Percentiles rank a stretch among this genome's conserved stretches.
Evolutionary conservation across 2,113 vertebrate genomes (phyloP).

Genomic region (Capreolus pygargus): DNA sequence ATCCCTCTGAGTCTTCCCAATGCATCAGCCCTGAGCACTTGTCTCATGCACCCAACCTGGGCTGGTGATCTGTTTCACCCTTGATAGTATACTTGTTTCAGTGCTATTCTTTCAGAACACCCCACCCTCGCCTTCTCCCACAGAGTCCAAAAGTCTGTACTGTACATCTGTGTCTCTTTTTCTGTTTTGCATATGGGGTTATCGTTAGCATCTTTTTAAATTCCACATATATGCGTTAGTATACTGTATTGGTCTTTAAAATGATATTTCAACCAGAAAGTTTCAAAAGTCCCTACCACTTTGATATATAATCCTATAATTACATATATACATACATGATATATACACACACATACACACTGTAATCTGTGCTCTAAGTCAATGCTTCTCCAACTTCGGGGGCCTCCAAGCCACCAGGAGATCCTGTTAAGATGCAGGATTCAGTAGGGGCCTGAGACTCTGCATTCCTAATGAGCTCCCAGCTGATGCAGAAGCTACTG

Average conservation of each 20-base stretch:
- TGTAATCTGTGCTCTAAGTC: background rate
- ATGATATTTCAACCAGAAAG: background rate
- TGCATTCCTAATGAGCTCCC: background rate
- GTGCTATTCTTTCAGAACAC: too few species aligned
- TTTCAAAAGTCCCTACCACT: background rate
- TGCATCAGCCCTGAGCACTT: too few species aligned
- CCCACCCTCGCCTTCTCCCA: too few species aligned
- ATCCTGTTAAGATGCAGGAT: background rate
- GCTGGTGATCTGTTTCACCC: too few species aligned
- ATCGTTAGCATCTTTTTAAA: too few species aligned
- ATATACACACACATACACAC: background rate
- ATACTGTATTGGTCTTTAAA: background rate
- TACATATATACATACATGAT: background rate
- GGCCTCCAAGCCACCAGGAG: background rate
- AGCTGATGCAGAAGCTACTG: background rate
- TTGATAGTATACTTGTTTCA: too few species aligned
- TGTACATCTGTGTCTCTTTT: too few species aligned
- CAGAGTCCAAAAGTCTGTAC: too few species aligned
- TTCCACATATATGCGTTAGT: too few species aligned
- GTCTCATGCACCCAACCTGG: too few species aligned
- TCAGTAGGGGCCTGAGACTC: background rate
- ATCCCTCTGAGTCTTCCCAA: too few species aligned
- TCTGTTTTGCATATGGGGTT: too few species aligned
- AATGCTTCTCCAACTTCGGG: background rate
- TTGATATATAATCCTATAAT: background rate